These are phyloP conservation scores for Melanotaenia parkinsoni DNA, from an alignment of 2,797 vertebrate genomes.

Conservation along the genomic window DNA sequence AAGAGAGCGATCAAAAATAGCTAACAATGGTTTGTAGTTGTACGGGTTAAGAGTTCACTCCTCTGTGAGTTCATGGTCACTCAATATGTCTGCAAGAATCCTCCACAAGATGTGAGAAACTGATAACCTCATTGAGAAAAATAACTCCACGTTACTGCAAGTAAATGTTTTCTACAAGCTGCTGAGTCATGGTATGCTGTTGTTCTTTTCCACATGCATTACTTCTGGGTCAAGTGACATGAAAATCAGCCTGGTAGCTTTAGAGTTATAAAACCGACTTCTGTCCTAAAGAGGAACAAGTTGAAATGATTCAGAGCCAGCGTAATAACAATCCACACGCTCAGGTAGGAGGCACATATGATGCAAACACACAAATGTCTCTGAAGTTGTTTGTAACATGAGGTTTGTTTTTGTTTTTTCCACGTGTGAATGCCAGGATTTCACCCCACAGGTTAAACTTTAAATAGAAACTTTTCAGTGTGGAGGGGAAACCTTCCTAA, in stretches of 20 bases:
- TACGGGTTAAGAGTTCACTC: background rate
- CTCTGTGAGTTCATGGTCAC: background rate
- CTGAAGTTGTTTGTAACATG: conserved; percentile 1
- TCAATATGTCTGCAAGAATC: background rate
- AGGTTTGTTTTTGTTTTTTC: conserved; percentile 27
- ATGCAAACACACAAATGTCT: background rate
- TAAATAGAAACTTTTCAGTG: conserved; percentile 55
- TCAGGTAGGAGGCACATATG: background rate
- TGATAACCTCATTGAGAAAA: background rate
- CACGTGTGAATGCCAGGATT: conserved; percentile 24
- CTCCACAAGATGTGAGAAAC: too few relatives aligned
- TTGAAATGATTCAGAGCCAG: background rate
- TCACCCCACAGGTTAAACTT: conserved; percentile 23
- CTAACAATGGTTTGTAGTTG: too few relatives aligned
- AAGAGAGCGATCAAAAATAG: too few relatives aligned
- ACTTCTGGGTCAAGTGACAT: background rate
- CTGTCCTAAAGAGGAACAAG: background rate
- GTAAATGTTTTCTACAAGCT: background rate
- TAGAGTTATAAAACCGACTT: background rate
- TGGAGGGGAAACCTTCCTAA: conserved; percentile 8
- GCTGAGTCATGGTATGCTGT: background rate
- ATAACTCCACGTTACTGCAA: background rate
- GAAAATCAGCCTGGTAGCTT: background rate
- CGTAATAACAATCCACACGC: background rate
- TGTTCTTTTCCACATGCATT: background rate